Base-by-base conservation (phyloP, 2,797 vertebrate genomes). In the Hemitrygon akajei region DNA sequence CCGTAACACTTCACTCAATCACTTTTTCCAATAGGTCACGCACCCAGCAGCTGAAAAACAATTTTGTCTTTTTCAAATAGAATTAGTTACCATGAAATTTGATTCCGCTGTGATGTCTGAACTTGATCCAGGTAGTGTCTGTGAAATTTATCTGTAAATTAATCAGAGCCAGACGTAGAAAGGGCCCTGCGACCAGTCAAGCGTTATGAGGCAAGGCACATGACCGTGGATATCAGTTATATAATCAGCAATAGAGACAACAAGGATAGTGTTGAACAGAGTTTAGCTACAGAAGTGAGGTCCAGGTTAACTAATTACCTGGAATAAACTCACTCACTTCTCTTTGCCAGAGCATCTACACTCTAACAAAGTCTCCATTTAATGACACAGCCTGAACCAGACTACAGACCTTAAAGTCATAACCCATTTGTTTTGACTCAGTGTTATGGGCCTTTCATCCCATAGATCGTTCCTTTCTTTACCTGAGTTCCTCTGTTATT, bases 61-160 rank as follows among this genome's bases (percentile, higher is more conserved):
- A 58, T 93, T 58, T 71, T 40, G 58, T 76, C 91, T 76, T 73
- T 93, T 76, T 76, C 91, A 93, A 93, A 93, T 76, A 58, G 91
- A 76, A 47, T 93, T 93, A 93, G 27, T n/a, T 76, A 56, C 16
- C 25, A 47, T 56, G 71, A n/a, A 75, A 30, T 30, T 75, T 73
- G 69, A 47, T 93, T 93, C 47, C 27, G 2, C 40, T 56, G 37
- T 58, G 91, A 58, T 40, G 91, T 71, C 12, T 76, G 16, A 69
- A 89, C 18, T 34, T 89, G 63, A 89, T 89, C 63, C 34, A 22
- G 18, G 34, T 89, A 37, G 34, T 69, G 86, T 37, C 63, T 89
- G 91, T 58, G 25, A 76, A 30, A 76, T 76, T 76, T 93, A 93
- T 93, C 91, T 58, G 40, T 18, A 30, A 56, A 75, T 93, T 93